These are phyloP conservation scores for Uria lomvia DNA, from an alignment of 2,113 vertebrate genomes.

Conservation along the genomic window DNA sequence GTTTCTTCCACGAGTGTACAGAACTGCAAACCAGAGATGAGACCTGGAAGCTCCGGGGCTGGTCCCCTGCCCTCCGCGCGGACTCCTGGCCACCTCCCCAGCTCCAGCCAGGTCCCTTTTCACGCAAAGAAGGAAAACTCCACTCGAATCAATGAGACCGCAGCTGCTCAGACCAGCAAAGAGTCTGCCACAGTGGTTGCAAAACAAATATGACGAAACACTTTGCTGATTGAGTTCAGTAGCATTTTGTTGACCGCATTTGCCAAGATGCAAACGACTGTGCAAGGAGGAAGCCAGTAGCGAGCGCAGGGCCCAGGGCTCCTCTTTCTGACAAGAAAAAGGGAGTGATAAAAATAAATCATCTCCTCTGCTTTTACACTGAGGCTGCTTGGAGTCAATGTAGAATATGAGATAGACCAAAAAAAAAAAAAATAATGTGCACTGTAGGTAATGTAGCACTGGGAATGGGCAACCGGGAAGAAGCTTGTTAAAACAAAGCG, in stretches of 20 bases:
- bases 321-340: not conserved
- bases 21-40: not conserved
- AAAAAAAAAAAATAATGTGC: not conserved
- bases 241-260: not conserved
- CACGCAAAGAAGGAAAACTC: not conserved
- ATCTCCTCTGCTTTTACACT: slow-evolving; percentile 21
- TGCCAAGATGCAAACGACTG: slow-evolving; percentile 6
- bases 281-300: not conserved
- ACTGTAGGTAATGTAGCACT: not conserved
- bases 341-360: slow-evolving; percentile 30
- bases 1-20: slow-evolving; percentile 10
- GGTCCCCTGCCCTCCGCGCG: not conserved
- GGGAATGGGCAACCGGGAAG: not conserved
- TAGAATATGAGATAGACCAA: not conserved
- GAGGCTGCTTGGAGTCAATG: not conserved
- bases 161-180: not conserved
- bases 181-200: not conserved
- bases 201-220: not conserved
- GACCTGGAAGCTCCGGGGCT: not conserved
- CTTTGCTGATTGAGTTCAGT: not conserved
- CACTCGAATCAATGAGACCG: not conserved
- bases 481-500: slow-evolving; percentile 51
- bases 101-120: not conserved
- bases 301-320: not conserved
- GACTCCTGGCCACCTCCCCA: not conserved